Evolutionary conservation across 2,888 invertebrate species (phyloP).

Genomic region (Hypsopygia costalis): DNA sequence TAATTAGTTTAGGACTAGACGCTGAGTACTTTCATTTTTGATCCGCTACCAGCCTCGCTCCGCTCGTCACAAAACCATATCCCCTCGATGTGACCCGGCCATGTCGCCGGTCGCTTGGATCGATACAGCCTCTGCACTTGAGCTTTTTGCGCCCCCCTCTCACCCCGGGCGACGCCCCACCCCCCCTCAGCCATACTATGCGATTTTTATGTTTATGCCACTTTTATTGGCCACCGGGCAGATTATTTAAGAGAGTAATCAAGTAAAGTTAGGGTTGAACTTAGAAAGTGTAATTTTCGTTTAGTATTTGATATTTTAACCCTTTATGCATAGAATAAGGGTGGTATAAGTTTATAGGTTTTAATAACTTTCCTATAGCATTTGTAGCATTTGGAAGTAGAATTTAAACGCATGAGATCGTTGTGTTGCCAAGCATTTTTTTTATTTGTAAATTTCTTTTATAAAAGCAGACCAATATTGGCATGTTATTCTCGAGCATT

Average conservation of each 20-base stretch:
- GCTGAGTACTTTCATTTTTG: too few species aligned
- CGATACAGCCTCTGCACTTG: slow-evolving; percentile 79
- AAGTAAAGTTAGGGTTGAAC: slow-evolving; percentile 17
- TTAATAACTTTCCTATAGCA: too few species aligned
- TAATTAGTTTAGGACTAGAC: too few species aligned
- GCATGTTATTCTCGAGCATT: too few species aligned
- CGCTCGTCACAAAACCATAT: slow-evolving; percentile 16
- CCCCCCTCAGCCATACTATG: slow-evolving; percentile 36
- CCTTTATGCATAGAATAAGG: too few species aligned
- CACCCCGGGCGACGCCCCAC: slow-evolving; percentile 23
- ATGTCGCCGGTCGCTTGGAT: slow-evolving; percentile 65
- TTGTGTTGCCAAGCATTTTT: too few species aligned
- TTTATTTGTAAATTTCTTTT: too few species aligned
- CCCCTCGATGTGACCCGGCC: slow-evolving; percentile 65
- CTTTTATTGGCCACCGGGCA: slow-evolving; percentile 35
- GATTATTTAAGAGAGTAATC: slow-evolving; percentile 27
- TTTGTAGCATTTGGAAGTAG: too few species aligned
- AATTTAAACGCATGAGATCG: too few species aligned
- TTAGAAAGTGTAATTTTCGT: slow-evolving; percentile 7
- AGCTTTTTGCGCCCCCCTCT: slow-evolving; percentile 58
- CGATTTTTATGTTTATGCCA: slow-evolving; percentile 63
- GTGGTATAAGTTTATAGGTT: too few species aligned
- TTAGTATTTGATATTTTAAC: too few species aligned
- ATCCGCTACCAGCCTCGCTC: slow-evolving; percentile 20
- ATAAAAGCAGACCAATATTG: too few species aligned